Conservation (phyloP, 2,888 invertebrate genomes). For the Hedychridium roseum region DNA sequence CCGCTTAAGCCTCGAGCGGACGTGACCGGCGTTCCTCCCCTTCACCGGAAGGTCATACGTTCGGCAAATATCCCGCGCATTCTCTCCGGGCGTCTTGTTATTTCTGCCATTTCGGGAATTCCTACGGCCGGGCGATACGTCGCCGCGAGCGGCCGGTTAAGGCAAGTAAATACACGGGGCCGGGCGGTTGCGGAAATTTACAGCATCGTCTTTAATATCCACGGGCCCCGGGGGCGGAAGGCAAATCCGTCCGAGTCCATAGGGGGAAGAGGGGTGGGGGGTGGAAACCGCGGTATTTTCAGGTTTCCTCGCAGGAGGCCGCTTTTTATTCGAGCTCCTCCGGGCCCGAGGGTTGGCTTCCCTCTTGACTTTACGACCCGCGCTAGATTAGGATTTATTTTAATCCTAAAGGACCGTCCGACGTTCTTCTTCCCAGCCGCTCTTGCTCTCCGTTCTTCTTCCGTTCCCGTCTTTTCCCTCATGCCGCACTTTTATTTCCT, state of each 20-base stretch:
- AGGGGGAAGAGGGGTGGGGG: slow-evolving; percentile 8
- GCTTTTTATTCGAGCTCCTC: slow-evolving; percentile 30
- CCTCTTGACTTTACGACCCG: slow-evolving; percentile 48
- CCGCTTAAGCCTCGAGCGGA: slow-evolving; percentile 15
- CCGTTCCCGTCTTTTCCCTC: slow-evolving; percentile 1
- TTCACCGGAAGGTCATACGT: slow-evolving; percentile 1
- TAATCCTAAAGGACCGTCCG: slow-evolving; percentile 46
- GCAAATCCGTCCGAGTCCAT: slow-evolving; percentile 15
- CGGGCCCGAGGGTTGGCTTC: slow-evolving; percentile 20
- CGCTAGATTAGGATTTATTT: slow-evolving; percentile 55
- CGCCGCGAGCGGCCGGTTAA: too few species aligned
- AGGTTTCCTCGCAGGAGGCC: too few species aligned
- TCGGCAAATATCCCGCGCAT: too few species aligned
- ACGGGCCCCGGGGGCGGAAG: slow-evolving; percentile 27
- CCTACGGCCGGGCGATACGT: too few species aligned
- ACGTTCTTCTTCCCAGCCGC: slow-evolving; percentile 5
- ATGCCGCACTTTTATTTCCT: too few species aligned
- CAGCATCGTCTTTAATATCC: too few species aligned
- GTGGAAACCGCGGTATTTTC: too few species aligned
- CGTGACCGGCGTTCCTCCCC: slow-evolving; percentile 20
- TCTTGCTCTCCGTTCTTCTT: slow-evolving; percentile 11
- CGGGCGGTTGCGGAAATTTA: slow-evolving; percentile 22
- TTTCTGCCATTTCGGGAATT: too few species aligned
- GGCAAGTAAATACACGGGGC: slow-evolving; percentile 12
- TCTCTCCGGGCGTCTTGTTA: too few species aligned